These are phyloP conservation scores for Pipistrellus pygmaeus DNA, from an alignment of 2,797 vertebrate genomes.

Conservation along the genomic window DNA sequence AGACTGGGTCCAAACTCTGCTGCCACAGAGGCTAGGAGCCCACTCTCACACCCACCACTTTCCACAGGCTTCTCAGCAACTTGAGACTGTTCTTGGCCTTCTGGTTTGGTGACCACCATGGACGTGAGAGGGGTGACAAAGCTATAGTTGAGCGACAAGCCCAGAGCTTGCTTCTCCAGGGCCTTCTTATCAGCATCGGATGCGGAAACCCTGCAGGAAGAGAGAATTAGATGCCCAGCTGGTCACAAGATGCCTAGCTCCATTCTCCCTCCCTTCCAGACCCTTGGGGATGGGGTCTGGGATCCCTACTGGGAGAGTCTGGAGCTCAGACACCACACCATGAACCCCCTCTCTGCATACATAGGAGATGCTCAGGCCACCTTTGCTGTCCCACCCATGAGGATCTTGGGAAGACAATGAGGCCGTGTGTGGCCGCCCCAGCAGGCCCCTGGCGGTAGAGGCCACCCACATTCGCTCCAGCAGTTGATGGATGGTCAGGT, in stretches of 20 bases:
- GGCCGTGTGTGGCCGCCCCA: rapidly evolving
- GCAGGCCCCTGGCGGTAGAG: background rate
- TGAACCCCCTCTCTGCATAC: background rate
- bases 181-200: slow-evolving; percentile 83
- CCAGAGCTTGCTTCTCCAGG: slow-evolving; percentile 87
- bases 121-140: slow-evolving; percentile 96
- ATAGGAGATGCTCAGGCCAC: background rate
- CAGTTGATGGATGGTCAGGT: slow-evolving; percentile 94
- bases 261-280: background rate
- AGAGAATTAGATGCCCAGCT: background rate
- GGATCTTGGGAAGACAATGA: background rate
- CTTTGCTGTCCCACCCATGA: background rate
- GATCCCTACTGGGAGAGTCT: background rate
- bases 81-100: slow-evolving; percentile 83
- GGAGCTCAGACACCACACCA: background rate
- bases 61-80: slow-evolving; percentile 93
- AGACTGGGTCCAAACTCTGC: background rate
- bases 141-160: slow-evolving; percentile 92
- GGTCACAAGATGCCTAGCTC: background rate
- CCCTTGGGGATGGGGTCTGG: background rate
- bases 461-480: slow-evolving; percentile 90
- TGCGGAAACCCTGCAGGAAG: slow-evolving; percentile 86
- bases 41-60: slow-evolving; percentile 80
- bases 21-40: background rate
- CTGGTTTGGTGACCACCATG: slow-evolving; percentile 96